Conservation (phyloP, 2,113 vertebrate species). For the Lepisosteus oculatus region DNA sequence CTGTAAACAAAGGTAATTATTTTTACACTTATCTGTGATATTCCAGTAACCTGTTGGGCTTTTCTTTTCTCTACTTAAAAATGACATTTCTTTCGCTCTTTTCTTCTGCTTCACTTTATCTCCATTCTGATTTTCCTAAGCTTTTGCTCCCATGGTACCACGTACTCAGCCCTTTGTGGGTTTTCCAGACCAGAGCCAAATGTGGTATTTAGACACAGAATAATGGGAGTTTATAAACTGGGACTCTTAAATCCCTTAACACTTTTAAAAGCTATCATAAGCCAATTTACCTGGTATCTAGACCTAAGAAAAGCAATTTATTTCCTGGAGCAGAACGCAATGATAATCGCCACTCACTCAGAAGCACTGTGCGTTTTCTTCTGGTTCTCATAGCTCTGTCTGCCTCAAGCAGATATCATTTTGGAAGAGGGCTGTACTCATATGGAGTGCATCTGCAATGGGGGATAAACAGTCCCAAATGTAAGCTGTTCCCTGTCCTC, state of each 20-base stretch:
- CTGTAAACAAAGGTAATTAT: no score
- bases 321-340: slow-evolving; percentile 51
- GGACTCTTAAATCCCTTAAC: slow-evolving; percentile 55
- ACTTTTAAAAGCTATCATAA: slow-evolving; percentile 64
- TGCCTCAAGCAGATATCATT: no score
- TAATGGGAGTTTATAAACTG: slow-evolving; percentile 62
- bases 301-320: slow-evolving; percentile 60
- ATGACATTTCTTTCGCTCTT: no score
- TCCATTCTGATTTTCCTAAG: no score
- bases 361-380: slow-evolving; percentile 42
- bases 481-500: neutral
- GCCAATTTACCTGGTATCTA: slow-evolving; percentile 64
- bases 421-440: no score
- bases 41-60: no score
- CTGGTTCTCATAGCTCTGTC: slow-evolving; percentile 35
- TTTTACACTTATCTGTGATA: no score
- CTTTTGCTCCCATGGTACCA: no score
- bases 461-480: neutral
- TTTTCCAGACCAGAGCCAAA: slow-evolving; percentile 35
- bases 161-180: no score
- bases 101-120: no score
- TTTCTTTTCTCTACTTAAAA: no score
- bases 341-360: slow-evolving; percentile 28
- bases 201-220: slow-evolving; percentile 52
- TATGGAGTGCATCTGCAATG: no score